Percentiles rank a stretch among this genome's conserved stretches.
Conservation (phyloP, 2,113 vertebrate genomes). For the Shinisaurus crocodilurus region DNA sequence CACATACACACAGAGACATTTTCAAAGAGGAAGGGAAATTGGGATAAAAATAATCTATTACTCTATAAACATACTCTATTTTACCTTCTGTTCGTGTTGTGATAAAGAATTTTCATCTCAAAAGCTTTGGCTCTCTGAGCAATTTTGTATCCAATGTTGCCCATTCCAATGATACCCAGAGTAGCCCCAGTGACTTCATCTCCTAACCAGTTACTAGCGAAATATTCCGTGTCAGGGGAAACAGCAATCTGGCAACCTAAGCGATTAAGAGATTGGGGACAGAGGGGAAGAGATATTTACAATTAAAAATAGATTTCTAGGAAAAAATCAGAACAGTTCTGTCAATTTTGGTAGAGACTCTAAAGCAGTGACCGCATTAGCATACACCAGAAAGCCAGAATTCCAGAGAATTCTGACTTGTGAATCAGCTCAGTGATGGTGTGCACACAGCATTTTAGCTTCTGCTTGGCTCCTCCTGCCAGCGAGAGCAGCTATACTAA, state of each 20-base stretch:
- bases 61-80: too few relatives aligned
- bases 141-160: slow-evolving; percentile 66
- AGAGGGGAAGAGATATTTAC: background rate
- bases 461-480: too few relatives aligned
- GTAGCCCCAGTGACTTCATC: slow-evolving; percentile 65
- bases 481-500: too few relatives aligned
- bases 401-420: background rate
- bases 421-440: too few relatives aligned
- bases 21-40: background rate
- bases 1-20: background rate
- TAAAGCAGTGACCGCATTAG: background rate
- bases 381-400: background rate
- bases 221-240: slow-evolving; percentile 35
- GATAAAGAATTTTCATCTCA: slow-evolving; percentile 75
- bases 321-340: background rate
- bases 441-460: too few relatives aligned
- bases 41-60: background rate
- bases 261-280: background rate
- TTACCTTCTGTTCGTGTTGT: slow-evolving; percentile 71
- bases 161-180: slow-evolving; percentile 74
- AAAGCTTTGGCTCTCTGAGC: slow-evolving; percentile 69
- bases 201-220: slow-evolving; percentile 51
- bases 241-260: slow-evolving; percentile 60
- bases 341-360: background rate
- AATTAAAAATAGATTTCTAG: background rate